These are phyloP conservation scores for Mobula birostris DNA, from an alignment of 2,113 vertebrate genomes.

Conservation along the genomic window DNA sequence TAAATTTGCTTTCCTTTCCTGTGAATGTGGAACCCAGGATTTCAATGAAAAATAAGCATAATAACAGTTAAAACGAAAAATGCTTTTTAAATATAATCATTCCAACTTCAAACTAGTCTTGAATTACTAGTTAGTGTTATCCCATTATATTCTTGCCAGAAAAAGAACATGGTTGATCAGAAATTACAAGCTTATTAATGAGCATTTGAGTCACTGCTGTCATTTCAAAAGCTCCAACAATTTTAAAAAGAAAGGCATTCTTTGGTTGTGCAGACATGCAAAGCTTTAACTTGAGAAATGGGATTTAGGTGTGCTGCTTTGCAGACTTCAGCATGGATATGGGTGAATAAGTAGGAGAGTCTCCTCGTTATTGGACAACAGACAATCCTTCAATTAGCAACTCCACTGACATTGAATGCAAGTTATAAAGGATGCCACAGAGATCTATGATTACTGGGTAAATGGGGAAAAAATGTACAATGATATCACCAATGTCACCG, in stretches of 20 bases:
- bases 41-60: not conserved
- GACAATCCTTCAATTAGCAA: not conserved
- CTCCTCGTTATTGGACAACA: not conserved
- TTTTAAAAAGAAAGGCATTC: not conserved
- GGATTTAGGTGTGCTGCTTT: not conserved
- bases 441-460: not conserved
- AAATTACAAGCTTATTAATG: too few relatives aligned
- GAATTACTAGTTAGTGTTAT: not conserved
- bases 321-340: not conserved
- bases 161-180: too few relatives aligned
- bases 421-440: too few relatives aligned
- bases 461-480: not conserved
- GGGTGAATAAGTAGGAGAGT: not conserved
- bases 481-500: too few relatives aligned
- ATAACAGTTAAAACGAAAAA: not conserved
- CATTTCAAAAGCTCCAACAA: not conserved
- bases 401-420: not conserved
- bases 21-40: not conserved
- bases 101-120: not conserved
- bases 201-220: not conserved
- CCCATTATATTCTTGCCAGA: not conserved
- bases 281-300: not conserved
- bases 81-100: not conserved
- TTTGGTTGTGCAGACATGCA: not conserved
- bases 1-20: not conserved